Percentiles rank a stretch among this genome's conserved stretches.
These are phyloP conservation scores for Sigmodon hispidus DNA, from an alignment of 2,113 vertebrate genomes.

Conservation along the genomic window DNA sequence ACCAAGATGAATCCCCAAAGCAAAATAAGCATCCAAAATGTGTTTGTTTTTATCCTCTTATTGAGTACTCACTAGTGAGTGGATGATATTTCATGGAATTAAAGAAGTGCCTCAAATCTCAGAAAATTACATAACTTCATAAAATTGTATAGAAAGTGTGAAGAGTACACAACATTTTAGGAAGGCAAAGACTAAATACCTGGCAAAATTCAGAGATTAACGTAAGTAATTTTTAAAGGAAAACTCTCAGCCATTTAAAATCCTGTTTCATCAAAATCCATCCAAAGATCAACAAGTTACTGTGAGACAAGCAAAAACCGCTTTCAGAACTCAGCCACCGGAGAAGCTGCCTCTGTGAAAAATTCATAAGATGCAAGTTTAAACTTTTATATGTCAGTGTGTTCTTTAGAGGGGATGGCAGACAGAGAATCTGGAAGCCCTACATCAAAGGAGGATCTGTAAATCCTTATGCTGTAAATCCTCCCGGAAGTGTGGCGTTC, in stretches of 20 bases:
- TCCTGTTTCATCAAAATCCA: not conserved
- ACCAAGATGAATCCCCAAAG: not conserved
- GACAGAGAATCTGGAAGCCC: not conserved
- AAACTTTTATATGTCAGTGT: slow-evolving; percentile 25
- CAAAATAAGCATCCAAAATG: not conserved
- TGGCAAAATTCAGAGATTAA: not conserved
- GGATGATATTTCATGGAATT: not conserved
- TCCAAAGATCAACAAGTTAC: not conserved
- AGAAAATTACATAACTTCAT: not conserved
- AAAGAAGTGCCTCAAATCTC: not conserved
- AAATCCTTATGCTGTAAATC: not conserved
- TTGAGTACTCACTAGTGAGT: not conserved
- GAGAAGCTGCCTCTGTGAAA: not conserved
- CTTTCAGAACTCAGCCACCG: not conserved
- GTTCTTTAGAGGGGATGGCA: not conserved
- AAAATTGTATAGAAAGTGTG: not conserved
- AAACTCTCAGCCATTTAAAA: not conserved
- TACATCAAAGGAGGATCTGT: not conserved
- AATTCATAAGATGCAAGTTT: slow-evolving; percentile 28
- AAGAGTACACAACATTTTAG: not conserved
- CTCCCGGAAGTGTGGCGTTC: not conserved
- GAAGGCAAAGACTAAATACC: not conserved
- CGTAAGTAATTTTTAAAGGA: not conserved
- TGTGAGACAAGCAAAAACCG: not conserved
- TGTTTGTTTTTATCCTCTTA: not conserved